Conservation (phyloP, 2,888 invertebrate species). For the Meloe dianella region DNA sequence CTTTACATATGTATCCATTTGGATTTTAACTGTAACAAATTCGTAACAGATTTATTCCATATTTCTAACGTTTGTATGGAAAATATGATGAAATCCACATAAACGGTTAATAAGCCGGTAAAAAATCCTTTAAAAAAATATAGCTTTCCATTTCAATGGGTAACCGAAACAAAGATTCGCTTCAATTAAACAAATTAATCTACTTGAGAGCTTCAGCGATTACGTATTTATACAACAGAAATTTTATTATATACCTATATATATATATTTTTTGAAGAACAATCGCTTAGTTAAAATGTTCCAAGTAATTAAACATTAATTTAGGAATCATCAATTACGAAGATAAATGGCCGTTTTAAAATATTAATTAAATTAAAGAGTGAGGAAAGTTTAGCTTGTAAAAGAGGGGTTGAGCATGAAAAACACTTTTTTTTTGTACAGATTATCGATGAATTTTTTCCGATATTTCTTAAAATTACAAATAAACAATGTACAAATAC, state of each 20-base stretch:
- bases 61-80: not conserved
- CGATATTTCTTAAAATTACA: not conserved
- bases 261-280: not conserved
- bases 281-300: conserved; percentile 44
- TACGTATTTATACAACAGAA: not conserved
- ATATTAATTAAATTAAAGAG: conserved; percentile 54
- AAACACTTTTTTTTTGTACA: not conserved
- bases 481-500: not conserved
- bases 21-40: conserved; percentile 1
- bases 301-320: conserved; percentile 56
- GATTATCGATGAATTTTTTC: not conserved
- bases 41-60: not conserved
- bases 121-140: not conserved
- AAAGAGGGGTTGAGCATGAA: not conserved
- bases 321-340: conserved; percentile 55
- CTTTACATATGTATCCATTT: conserved; percentile 29
- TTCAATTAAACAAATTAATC: conserved; percentile 11
- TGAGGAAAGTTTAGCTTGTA: conserved; percentile 35
- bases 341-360: conserved; percentile 55
- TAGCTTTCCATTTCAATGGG: not conserved
- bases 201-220: not conserved
- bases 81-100: not conserved
- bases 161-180: not conserved
- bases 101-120: not conserved
- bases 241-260: not conserved